phyloP scores from a whole-genome alignment of 2,797 vertebrate genomes.

The Acrossocheilus wenchowensis region DNA sequence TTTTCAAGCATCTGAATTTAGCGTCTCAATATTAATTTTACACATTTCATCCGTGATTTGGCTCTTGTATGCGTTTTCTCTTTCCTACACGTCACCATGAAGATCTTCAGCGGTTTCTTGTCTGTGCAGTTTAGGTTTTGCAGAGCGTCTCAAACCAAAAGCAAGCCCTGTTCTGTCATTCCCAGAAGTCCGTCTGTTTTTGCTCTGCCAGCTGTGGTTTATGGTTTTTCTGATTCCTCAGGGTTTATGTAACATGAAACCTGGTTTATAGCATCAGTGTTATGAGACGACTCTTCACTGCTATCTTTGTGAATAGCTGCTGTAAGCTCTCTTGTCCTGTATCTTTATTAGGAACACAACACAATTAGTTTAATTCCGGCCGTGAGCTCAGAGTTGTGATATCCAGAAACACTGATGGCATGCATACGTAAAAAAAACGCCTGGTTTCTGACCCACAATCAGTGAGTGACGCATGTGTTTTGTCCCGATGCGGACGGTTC shows the following conservation, averaged over 20 bases:
- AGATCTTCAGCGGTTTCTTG: background rate
- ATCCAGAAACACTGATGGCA: background rate
- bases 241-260: background rate
- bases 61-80: background rate
- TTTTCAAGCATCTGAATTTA: too few species aligned
- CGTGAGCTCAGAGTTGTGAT: background rate
- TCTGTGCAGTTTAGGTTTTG: conserved; percentile 4
- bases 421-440: background rate
- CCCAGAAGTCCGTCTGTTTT: background rate
- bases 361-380: background rate
- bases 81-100: background rate
- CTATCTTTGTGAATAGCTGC: background rate
- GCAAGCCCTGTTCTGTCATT: conserved; percentile 13
- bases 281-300: too few species aligned
- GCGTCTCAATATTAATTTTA: background rate
- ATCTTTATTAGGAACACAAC: background rate
- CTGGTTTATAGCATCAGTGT: background rate
- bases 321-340: background rate
- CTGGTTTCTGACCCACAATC: background rate
- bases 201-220: background rate
- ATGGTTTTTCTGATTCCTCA: background rate
- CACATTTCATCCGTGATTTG: background rate
- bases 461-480: too few species aligned
- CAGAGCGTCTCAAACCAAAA: background rate
- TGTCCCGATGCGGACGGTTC: too few species aligned